Percentiles rank a stretch among this genome's conserved stretches.
Evolutionary conservation across 2,113 vertebrate genomes (phyloP).

Genomic region (Peromyscus californicus): DNA sequence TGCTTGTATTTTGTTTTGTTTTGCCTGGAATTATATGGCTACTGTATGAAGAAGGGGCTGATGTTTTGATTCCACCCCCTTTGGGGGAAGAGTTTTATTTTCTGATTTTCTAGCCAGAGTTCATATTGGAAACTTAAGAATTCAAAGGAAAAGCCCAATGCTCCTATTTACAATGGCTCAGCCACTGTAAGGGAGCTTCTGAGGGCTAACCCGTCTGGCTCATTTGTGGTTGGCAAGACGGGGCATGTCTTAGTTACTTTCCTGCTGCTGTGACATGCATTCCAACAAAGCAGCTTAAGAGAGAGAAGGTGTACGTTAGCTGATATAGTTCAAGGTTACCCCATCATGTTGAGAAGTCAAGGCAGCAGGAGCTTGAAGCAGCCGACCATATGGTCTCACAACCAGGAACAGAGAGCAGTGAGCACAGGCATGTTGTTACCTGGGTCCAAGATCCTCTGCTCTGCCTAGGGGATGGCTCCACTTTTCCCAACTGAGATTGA

Average conservation of each 20-base stretch:
- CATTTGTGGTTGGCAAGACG: not conserved
- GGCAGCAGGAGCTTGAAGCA: not conserved
- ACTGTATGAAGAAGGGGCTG: not conserved
- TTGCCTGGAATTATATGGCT: not conserved
- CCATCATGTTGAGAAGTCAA: not conserved
- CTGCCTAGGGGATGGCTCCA: not conserved
- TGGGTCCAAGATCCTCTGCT: not conserved
- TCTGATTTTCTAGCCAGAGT: not conserved
- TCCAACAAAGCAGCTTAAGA: not conserved
- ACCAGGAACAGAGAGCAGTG: not conserved
- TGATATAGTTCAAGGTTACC: not conserved
- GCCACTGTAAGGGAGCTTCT: not conserved
- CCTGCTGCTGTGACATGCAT: not conserved
- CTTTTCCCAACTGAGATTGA: no score
- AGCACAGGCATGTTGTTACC: not conserved
- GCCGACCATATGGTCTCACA: accelerated
- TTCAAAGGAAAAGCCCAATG: not conserved
- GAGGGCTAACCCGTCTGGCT: not conserved
- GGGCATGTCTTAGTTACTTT: not conserved
- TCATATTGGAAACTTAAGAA: not conserved
- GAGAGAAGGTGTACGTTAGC: not conserved
- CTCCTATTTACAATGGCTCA: slow-evolving; percentile 4
- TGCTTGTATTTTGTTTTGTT: slow-evolving; percentile 23
- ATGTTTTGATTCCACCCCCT: not conserved
- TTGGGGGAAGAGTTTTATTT: not conserved